Conservation (phyloP, 1,140 invertebrate species). For the Papilio helenus region DNA sequence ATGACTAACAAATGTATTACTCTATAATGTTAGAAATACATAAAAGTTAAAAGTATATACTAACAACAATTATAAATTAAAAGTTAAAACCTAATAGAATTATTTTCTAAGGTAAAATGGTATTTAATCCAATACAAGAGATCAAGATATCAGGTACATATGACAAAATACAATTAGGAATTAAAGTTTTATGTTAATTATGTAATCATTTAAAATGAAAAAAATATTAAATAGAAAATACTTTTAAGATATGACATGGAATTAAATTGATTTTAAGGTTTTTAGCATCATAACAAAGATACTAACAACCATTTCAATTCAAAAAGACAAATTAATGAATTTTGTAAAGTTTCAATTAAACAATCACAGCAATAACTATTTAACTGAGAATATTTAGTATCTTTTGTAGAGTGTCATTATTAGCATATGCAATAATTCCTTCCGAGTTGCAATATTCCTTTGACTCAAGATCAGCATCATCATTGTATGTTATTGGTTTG, state of each 20-base stretch:
- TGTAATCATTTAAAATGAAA: neutral
- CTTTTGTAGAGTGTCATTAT: constrained; percentile 52
- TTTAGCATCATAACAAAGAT: neutral
- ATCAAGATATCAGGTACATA: constrained; percentile 26
- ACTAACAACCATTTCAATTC: neutral
- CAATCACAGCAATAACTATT: neutral
- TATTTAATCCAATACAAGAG: constrained; percentile 7
- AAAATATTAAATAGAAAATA: neutral
- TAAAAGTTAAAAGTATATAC: neutral
- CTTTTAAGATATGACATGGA: neutral
- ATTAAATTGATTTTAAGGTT: neutral
- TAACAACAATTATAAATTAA: neutral
- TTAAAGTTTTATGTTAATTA: neutral
- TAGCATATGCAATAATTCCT: constrained; percentile 67
- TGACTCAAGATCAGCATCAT: constrained; percentile 52
- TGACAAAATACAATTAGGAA: neutral
- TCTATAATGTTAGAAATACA: neutral
- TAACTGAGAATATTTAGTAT: constrained; percentile 52
- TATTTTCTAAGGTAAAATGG: neutral
- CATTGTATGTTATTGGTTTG: constrained; percentile 65
- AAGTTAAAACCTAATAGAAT: neutral
- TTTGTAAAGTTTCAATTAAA: neutral
- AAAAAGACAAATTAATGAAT: neutral
- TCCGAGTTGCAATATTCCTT: constrained; percentile 66
- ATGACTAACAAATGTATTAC: constrained; percentile 8